Base-by-base conservation (phyloP, 2,113 vertebrate species). In the Pandion haliaetus region DNA sequence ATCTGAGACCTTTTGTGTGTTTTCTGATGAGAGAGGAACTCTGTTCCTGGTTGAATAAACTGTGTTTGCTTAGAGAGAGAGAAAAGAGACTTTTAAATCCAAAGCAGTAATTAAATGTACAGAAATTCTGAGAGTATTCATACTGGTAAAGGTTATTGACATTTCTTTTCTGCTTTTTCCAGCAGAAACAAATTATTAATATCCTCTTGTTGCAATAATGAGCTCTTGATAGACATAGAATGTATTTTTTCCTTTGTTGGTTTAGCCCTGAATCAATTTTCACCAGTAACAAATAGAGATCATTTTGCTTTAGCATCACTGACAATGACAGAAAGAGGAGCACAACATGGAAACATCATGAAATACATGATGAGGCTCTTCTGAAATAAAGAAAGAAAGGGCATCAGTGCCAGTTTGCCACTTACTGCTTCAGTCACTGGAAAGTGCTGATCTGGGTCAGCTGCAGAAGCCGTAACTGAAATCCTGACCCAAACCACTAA, bases 21-120 rank as follows among this genome's bases (percentile, higher is more conserved):
- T 42, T 96, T 90, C 55, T 84, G 61, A 79, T 2, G 14, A 93
- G 65, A 82, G 49, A 71, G 40, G 4, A 85, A 45, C 44, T 83
- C 42, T 58, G 25, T 42, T 93, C 12, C 34, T 91, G 32, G 44
- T 50, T 94, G 77, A 91, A 89, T 85, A 82, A 84, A 49, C n/a
- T 58, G 25, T 70, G 16, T 89, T 96, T 82, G 20, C 54, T 91
- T 47, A 91, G 59, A 69, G 38, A 63, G 80, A 94, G 55, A 88
- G 29, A 40, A 40, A 52, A 88, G 16, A 89, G 44, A 52, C 32
- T 92, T 93, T 83, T 38, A 93, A 91, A 93, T 73, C 45, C 62
- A 80, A 94, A 87, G 18, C 26, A 70, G 38, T 69, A 95, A 95
- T 95, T 95, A 94, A 90, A 77, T 50, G 40, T 63, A 59, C 58